These are phyloP conservation scores for Peromyscus aztecus DNA, from an alignment of 2,797 vertebrate genomes.

Conservation along the genomic window DNA sequence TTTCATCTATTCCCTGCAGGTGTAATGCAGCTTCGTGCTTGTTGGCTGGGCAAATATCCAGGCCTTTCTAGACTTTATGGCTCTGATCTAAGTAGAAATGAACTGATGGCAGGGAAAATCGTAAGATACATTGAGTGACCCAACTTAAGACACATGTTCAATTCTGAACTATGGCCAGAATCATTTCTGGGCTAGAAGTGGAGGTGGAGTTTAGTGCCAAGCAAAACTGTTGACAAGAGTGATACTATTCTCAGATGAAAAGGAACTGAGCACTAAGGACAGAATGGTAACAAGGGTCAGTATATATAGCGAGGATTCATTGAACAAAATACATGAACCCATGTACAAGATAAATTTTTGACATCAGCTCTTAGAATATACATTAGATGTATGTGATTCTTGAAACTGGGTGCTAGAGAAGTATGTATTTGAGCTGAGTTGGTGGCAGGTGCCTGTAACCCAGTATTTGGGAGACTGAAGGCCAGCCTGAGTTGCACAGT, in stretches of 20 bases:
- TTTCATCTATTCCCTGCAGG: not conserved
- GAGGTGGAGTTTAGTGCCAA: not conserved
- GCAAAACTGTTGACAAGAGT: not conserved
- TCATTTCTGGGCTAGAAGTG: not conserved
- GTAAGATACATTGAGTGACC: not conserved
- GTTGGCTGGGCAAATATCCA: not conserved
- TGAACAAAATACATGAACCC: not conserved
- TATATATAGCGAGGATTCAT: not conserved
- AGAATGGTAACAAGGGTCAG: not conserved
- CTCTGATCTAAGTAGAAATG: not conserved
- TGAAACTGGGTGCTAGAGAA: not conserved
- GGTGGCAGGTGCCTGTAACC: not conserved
- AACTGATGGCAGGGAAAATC: not conserved
- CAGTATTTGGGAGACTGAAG: not conserved
- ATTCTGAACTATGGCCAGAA: not conserved
- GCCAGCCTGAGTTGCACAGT: not conserved
- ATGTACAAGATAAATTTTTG: slow-evolving; percentile 27
- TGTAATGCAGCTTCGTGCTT: not conserved
- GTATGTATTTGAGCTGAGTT: not conserved
- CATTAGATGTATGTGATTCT: not conserved
- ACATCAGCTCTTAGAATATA: slow-evolving; percentile 21
- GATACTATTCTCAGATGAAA: not conserved
- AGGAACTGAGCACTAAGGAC: not conserved
- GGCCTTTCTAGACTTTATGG: not conserved
- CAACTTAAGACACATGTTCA: not conserved